These are phyloP conservation scores for Microtus pennsylvanicus DNA, from an alignment of 2,113 vertebrate species.

Conservation along the genomic window DNA sequence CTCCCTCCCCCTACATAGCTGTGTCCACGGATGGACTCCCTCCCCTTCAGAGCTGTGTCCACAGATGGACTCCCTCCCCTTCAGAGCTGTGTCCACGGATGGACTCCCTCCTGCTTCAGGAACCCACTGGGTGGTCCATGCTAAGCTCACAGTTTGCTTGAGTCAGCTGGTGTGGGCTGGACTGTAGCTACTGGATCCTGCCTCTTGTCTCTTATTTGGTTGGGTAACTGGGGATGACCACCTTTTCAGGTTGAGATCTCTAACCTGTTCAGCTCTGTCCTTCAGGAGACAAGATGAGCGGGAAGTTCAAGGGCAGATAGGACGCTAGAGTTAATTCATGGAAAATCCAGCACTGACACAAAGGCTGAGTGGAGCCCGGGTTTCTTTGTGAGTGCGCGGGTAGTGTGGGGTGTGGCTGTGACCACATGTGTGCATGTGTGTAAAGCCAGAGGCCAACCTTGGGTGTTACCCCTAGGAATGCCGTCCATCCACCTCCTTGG, in stretches of 20 bases:
- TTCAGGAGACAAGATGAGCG: rapidly evolving
- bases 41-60: not conserved
- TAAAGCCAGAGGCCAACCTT: not conserved
- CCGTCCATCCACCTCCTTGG: not conserved
- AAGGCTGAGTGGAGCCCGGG: not conserved
- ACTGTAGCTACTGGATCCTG: not conserved
- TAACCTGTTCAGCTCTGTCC: not conserved
- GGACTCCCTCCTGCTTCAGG: not conserved
- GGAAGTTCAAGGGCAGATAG: not conserved
- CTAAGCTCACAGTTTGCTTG: not conserved
- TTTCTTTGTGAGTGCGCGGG: not conserved
- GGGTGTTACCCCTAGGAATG: not conserved
- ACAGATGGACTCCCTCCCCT: not conserved
- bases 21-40: not conserved
- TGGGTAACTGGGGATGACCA: not conserved
- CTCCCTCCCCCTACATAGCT: not conserved
- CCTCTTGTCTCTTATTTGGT: not conserved
- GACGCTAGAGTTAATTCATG: not conserved
- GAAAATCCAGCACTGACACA: not conserved
- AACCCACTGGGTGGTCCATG: not conserved
- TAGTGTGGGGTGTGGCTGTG: not conserved
- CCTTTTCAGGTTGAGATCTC: rapidly evolving
- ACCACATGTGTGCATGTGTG: not conserved
- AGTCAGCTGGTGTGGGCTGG: no score
- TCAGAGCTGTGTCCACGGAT: not conserved